Conservation (phyloP, 1,140 invertebrate genomes). For the Drosophila ohnishii region DNA sequence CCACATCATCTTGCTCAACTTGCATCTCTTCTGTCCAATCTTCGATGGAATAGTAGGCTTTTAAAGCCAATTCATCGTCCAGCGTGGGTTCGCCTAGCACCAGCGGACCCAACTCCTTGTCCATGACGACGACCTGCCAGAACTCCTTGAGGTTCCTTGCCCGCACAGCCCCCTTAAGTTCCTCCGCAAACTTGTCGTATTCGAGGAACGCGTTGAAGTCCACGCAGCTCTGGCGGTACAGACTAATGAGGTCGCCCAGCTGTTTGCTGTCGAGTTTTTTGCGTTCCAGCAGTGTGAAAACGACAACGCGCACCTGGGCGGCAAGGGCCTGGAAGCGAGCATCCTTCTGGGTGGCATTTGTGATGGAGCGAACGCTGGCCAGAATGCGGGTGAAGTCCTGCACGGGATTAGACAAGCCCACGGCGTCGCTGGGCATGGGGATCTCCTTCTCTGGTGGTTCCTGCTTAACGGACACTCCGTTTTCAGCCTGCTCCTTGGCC, state of each 20-base stretch:
- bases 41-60: conserved; percentile 50
- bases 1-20: not conserved
- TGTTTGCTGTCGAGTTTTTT: conserved; percentile 45
- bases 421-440: conserved; percentile 32
- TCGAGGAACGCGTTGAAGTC: conserved; percentile 66
- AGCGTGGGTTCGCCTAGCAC: conserved; percentile 60
- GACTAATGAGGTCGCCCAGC: conserved; percentile 47
- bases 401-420: conserved; percentile 50
- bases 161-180: conserved; percentile 44
- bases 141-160: conserved; percentile 44
- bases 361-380: conserved; percentile 29
- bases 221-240: conserved; percentile 57
- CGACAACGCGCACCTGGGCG: conserved; percentile 65
- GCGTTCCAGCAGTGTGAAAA: conserved; percentile 59
- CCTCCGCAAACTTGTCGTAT: conserved; percentile 66
- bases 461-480: conserved; percentile 29
- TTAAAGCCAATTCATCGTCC: conserved; percentile 61
- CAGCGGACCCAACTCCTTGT: conserved; percentile 63
- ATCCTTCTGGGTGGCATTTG: conserved; percentile 60
- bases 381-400: conserved; percentile 63
- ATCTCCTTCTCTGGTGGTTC: conserved; percentile 29
- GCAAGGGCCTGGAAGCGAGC: conserved; percentile 54
- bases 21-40: conserved; percentile 11
- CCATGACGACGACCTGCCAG: conserved; percentile 60
- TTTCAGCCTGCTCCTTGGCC: conserved; percentile 50